Evolutionary conservation across 2,888 invertebrate genomes (phyloP).

Genomic region (Stenodera caucasica): DNA sequence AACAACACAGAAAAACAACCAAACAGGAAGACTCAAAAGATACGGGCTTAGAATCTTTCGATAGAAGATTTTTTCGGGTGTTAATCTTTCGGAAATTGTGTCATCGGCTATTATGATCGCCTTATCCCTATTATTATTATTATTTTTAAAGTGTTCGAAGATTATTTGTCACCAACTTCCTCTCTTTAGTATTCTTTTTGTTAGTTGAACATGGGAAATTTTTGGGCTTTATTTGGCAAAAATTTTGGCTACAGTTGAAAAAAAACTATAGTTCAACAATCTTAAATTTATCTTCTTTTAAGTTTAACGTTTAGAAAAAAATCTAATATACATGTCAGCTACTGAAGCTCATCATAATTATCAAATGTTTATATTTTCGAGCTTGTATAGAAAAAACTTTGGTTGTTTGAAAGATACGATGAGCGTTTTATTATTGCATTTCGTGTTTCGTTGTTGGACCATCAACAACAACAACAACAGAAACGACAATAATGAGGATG

Average conservation of each 20-base stretch:
- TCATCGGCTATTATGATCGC: not conserved
- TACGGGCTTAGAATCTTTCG: not conserved
- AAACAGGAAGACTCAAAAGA: not conserved
- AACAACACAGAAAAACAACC: not conserved
- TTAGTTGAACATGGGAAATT: not conserved
- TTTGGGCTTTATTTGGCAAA: not conserved
- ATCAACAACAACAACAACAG: constrained; percentile 3
- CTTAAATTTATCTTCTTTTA: too few species aligned
- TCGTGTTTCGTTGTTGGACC: not conserved
- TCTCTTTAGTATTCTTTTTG: too few species aligned
- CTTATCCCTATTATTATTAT: not conserved
- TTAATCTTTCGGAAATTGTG: not conserved
- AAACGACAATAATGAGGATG: constrained; percentile 3
- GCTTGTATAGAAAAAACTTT: not conserved
- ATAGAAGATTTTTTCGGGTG: not conserved
- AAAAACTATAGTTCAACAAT: not conserved
- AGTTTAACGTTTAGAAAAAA: too few species aligned
- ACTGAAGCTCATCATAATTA: constrained; percentile 25
- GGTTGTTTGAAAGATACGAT: not conserved
- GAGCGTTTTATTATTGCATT: not conserved
- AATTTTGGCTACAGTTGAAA: not conserved
- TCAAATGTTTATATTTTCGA: constrained; percentile 23
- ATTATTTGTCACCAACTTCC: not conserved
- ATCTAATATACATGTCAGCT: constrained; percentile 24
- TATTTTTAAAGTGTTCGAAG: not conserved